Percentiles rank a stretch among this genome's conserved stretches.
These are phyloP conservation scores for Papilio polyxenes DNA, from an alignment of 1,140 invertebrate species.

Conservation along the genomic window DNA sequence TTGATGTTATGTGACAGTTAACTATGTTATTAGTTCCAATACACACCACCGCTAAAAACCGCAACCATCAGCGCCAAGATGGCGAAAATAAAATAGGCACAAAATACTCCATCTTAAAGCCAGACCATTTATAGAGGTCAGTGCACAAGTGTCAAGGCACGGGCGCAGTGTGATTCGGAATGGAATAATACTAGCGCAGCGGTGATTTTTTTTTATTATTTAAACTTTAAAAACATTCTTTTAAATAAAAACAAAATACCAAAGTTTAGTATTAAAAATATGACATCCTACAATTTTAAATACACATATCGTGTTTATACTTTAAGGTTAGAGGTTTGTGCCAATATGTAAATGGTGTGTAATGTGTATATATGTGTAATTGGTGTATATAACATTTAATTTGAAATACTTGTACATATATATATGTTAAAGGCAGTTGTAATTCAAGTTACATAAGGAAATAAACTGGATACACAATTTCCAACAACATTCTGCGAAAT, in stretches of 20 bases:
- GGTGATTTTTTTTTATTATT: background rate
- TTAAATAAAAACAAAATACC: background rate
- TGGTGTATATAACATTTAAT: background rate
- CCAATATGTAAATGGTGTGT: conserved; percentile 1
- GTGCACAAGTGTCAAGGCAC: too few species aligned
- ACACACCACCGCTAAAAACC: too few species aligned
- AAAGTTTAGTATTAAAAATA: background rate
- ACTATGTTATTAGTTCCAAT: too few species aligned
- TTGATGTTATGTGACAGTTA: too few species aligned
- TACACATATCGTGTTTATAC: background rate
- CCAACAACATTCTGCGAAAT: background rate
- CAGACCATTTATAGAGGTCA: too few species aligned
- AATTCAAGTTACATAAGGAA: too few species aligned
- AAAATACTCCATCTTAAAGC: too few species aligned
- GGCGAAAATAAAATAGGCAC: too few species aligned
- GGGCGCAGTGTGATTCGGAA: too few species aligned
- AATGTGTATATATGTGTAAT: background rate
- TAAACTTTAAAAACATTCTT: background rate
- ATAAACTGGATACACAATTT: too few species aligned
- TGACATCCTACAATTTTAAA: background rate
- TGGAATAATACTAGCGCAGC: too few species aligned
- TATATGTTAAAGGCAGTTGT: background rate
- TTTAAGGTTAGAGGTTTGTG: background rate
- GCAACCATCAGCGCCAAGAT: too few species aligned
- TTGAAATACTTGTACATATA: background rate